A percentile compares a stretch with the other conserved stretches of the same genome.
phyloP scores from a whole-genome alignment of 2,113 vertebrate species.

The Oryzias javanicus region DNA sequence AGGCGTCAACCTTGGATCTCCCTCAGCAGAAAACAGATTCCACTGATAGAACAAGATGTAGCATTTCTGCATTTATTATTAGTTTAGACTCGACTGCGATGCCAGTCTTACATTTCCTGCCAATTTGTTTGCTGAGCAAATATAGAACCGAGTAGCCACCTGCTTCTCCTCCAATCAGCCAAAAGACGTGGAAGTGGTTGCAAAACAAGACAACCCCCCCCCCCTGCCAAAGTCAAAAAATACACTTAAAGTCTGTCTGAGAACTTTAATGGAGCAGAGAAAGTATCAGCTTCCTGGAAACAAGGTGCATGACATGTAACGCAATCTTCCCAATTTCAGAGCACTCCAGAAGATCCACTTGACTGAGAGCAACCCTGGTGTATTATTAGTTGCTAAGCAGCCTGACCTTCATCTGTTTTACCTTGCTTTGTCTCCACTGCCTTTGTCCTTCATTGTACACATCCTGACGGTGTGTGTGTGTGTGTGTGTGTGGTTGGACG shows the following conservation, averaged over 20 bases:
- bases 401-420: constrained; percentile 41
- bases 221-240: background rate
- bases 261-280: constrained; percentile 8
- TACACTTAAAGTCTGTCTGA: background rate
- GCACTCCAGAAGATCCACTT: background rate
- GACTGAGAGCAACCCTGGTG: constrained; percentile 7
- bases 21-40: background rate
- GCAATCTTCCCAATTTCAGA: constrained; percentile 6
- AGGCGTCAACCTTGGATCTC: background rate
- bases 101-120: constrained; percentile 22
- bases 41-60: constrained; percentile 1
- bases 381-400: constrained; percentile 17
- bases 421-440: background rate
- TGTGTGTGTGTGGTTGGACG: too few relatives aligned
- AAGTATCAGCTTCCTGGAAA: constrained; percentile 3
- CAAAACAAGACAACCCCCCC: constrained; percentile 4
- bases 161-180: constrained; percentile 19
- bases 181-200: constrained; percentile 17
- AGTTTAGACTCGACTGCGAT: constrained; percentile 7
- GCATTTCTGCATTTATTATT: constrained; percentile 2
- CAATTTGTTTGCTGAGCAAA: constrained; percentile 29
- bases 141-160: constrained; percentile 17
- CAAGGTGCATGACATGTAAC: background rate
- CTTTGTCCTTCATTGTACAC: constrained; percentile 14
- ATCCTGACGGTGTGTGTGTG: constrained; percentile 46